Evolutionary conservation across 2,113 vertebrate genomes (phyloP).

Genomic region (Trichomycterus rosablanca): DNA sequence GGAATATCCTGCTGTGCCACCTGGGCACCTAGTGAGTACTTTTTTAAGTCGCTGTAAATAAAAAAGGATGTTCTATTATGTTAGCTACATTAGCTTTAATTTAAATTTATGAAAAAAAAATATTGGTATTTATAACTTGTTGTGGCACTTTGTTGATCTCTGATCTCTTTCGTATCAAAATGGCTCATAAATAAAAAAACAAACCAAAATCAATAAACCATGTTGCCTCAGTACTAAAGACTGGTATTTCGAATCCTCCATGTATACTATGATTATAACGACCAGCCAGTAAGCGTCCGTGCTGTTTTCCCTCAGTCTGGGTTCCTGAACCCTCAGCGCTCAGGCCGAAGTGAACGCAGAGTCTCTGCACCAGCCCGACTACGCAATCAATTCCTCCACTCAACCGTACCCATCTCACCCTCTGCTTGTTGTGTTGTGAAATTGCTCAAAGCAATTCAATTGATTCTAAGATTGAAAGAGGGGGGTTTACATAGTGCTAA

Average conservation of each 20-base stretch:
- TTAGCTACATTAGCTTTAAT: no score
- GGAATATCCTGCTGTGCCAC: no score
- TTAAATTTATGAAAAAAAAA: no score
- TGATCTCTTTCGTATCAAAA: no score
- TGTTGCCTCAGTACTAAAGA: no score
- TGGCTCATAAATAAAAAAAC: no score
- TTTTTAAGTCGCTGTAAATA: no score
- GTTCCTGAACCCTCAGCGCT: background rate
- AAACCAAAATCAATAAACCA: no score
- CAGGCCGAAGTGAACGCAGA: background rate
- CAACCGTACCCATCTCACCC: conserved; percentile 31
- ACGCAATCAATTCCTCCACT: conserved; percentile 35
- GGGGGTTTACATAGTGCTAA: conserved; percentile 2
- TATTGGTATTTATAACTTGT: no score
- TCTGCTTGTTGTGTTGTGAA: conserved; percentile 23
- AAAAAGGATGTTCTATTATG: no score
- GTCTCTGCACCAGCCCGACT: background rate
- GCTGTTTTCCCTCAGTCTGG: background rate
- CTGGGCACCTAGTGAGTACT: no score
- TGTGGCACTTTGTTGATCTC: no score
- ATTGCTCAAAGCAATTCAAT: conserved; percentile 30
- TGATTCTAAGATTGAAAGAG: conserved; percentile 20
- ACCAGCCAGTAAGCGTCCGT: background rate
- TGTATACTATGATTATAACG: background rate
- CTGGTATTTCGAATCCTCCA: background rate